These are phyloP conservation scores for Phaedon cochleariae DNA, from an alignment of 2,888 invertebrate genomes.

Conservation along the genomic window DNA sequence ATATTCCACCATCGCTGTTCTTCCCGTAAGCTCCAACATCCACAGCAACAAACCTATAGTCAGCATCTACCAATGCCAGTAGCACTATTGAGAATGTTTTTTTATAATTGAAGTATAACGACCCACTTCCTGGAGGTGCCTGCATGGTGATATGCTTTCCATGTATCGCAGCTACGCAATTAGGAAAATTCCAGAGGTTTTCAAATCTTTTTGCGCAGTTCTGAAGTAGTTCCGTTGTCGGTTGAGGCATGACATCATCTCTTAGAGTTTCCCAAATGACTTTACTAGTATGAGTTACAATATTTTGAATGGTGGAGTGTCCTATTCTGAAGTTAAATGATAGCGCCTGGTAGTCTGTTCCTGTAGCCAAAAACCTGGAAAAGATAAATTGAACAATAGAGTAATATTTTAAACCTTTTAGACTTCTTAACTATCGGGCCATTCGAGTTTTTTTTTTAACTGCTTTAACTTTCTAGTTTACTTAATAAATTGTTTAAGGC, in stretches of 20 bases:
- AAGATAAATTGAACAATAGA: slow-evolving; percentile 15
- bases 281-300: slow-evolving; percentile 26
- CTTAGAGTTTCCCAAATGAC: slow-evolving; percentile 27
- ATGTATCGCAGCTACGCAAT: slow-evolving; percentile 26
- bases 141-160: slow-evolving; percentile 49
- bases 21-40: slow-evolving; percentile 49
- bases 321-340: too few relatives aligned
- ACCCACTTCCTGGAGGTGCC: slow-evolving; percentile 20
- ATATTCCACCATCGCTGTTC: slow-evolving; percentile 49
- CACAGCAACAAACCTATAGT: slow-evolving; percentile 48
- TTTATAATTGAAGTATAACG: slow-evolving; percentile 23
- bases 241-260: slow-evolving; percentile 26
- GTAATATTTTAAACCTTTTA: slow-evolving; percentile 7
- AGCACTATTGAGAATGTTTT: too few relatives aligned
- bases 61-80: slow-evolving; percentile 45
- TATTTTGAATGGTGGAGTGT: slow-evolving; percentile 32
- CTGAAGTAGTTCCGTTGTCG: slow-evolving; percentile 20
- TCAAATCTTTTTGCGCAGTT: slow-evolving; percentile 20
- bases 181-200: too few relatives aligned
- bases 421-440: background rate
- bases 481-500: slow-evolving; percentile 21
- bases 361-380: slow-evolving; percentile 37
- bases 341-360: slow-evolving; percentile 26
- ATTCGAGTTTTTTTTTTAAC: slow-evolving; percentile 4
- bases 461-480: background rate